phyloP scores from a whole-genome alignment of 2,113 vertebrate species.

The western clawed frog (Xenopus tropicalis) region UCB_Xtro_10.0 CM004448.2:39229501-39230000 shows the following conservation, averaged over 20 bases:
- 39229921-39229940: no score
- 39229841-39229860: no score
- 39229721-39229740: constrained; percentile 44
- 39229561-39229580: constrained; percentile 62
- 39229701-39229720: constrained; percentile 52
- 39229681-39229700: constrained; percentile 54
- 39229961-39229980: no score
- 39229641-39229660: constrained; percentile 63
- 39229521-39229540: constrained; percentile 70
- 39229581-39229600: constrained; percentile 76
- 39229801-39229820: neutral
- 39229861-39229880: no score
- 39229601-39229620: constrained; percentile 61
- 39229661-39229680: constrained; percentile 54
- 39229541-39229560: constrained; percentile 62
- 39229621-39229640: constrained; percentile 68
- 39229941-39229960: no score
- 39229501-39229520: constrained; percentile 63
- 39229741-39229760: constrained; percentile 23
- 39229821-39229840: neutral
- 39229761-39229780: constrained; percentile 8
- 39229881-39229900: no score
- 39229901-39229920: no score
- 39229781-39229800: neutral
- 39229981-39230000: no score